Evolutionary conservation across 2,797 vertebrate genomes (phyloP).

Genomic region (Clarias laeviceps): DNA sequence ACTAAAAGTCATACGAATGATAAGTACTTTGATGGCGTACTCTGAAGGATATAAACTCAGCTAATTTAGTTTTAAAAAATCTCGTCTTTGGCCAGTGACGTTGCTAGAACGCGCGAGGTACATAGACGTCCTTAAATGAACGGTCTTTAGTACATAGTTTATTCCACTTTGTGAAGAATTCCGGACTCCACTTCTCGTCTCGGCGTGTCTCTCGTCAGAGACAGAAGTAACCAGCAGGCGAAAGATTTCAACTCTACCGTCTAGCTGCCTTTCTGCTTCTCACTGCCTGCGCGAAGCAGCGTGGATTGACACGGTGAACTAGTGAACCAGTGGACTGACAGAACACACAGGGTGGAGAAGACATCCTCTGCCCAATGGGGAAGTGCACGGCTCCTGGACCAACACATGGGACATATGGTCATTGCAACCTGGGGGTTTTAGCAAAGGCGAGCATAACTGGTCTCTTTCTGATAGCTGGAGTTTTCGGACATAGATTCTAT

Average conservation of each 20-base stretch:
- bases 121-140: slow-evolving; percentile 10
- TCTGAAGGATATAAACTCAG: background rate
- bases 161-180: slow-evolving; percentile 44
- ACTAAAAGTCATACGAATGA: slow-evolving; percentile 12
- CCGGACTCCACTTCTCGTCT: slow-evolving; percentile 41
- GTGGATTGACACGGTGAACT: slow-evolving; percentile 71
- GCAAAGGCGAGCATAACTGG: slow-evolving; percentile 51
- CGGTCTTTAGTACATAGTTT: slow-evolving; percentile 32
- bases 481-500: slow-evolving; percentile 27
- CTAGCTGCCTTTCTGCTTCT: slow-evolving; percentile 49
- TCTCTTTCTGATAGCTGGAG: slow-evolving; percentile 48
- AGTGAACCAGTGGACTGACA: slow-evolving; percentile 73
- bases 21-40: background rate
- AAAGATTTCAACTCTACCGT: slow-evolving; percentile 58
- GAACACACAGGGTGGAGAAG: slow-evolving; percentile 63
- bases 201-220: slow-evolving; percentile 49
- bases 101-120: slow-evolving; percentile 21
- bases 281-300: slow-evolving; percentile 51
- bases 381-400: slow-evolving; percentile 62
- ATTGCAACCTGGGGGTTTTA: slow-evolving; percentile 67
- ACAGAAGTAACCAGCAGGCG: slow-evolving; percentile 56
- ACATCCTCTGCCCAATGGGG: slow-evolving; percentile 68
- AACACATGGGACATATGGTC: slow-evolving; percentile 71
- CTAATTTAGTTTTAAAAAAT: slow-evolving; percentile 6
- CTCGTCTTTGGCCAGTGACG: background rate